These are phyloP conservation scores for Tipula helvola DNA, from an alignment of 2,888 invertebrate genomes.

Conservation along the genomic window DNA sequence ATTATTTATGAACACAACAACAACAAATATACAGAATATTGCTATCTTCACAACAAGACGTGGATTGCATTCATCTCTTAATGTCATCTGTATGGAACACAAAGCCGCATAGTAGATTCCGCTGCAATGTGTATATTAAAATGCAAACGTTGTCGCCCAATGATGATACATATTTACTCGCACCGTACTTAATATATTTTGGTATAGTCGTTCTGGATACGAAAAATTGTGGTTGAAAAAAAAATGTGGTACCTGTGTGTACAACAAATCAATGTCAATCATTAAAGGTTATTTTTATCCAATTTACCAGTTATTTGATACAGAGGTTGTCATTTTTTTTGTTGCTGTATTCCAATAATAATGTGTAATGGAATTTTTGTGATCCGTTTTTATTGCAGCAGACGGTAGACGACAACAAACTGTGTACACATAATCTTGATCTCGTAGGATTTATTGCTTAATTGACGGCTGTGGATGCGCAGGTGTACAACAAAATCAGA, in stretches of 20 bases:
- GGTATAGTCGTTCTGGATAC: not conserved
- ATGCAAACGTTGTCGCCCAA: not conserved
- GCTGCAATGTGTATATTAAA: not conserved
- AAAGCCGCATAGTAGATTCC: not conserved
- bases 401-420: not conserved
- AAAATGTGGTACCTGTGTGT: not conserved
- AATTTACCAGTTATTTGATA: not conserved
- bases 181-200: not conserved
- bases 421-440: not conserved
- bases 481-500: too few species aligned
- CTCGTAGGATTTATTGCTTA: too few species aligned
- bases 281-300: not conserved
- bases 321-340: not conserved
- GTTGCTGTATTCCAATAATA: not conserved
- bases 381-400: not conserved
- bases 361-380: not conserved
- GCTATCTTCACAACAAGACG: not conserved
- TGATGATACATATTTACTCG: not conserved
- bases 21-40: not conserved
- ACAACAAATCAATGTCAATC: not conserved
- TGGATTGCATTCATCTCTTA: not conserved
- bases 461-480: too few species aligned
- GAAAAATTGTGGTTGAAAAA: not conserved
- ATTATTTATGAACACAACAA: not conserved
- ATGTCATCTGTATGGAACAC: not conserved